Evolutionary conservation across 2,888 invertebrate species (phyloP).

Genomic region (Agapetus fuscipes): DNA sequence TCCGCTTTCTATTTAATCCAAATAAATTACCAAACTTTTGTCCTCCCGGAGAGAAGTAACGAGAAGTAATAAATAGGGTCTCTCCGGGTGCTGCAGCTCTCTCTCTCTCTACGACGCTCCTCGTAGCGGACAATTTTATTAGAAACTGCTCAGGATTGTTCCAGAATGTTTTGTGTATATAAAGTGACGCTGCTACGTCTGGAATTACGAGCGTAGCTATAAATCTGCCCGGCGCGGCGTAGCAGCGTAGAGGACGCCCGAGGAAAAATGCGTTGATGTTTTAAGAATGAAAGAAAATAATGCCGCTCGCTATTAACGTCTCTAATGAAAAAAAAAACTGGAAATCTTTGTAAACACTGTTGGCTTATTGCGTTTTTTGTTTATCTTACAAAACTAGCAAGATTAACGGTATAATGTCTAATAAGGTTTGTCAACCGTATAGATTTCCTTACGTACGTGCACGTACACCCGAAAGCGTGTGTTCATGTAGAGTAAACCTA

Average conservation of each 20-base stretch:
- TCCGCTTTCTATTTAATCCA: slow-evolving; percentile 16
- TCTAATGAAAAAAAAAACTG: too few species aligned
- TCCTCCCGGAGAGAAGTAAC: slow-evolving; percentile 7
- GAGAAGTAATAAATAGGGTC: slow-evolving; percentile 11
- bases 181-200: slow-evolving; percentile 24
- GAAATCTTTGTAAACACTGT: too few species aligned
- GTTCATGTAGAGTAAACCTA: too few species aligned
- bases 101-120: too few species aligned
- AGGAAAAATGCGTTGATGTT: slow-evolving; percentile 36
- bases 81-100: too few species aligned
- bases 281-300: slow-evolving; percentile 41
- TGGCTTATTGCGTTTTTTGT: too few species aligned
- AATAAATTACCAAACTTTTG: slow-evolving; percentile 17
- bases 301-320: neutral
- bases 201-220: slow-evolving; percentile 44
- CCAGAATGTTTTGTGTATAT: slow-evolving; percentile 10
- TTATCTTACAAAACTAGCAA: too few species aligned
- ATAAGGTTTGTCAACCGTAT: too few species aligned
- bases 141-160: slow-evolving; percentile 34
- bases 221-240: slow-evolving; percentile 39
- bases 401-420: too few species aligned
- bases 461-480: too few species aligned
- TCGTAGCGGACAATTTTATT: slow-evolving; percentile 43
- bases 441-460: too few species aligned
- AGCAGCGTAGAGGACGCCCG: slow-evolving; percentile 11